These are phyloP conservation scores for Megalops cyprinoides DNA, from an alignment of 2,797 vertebrate genomes.

Conservation along the genomic window DNA sequence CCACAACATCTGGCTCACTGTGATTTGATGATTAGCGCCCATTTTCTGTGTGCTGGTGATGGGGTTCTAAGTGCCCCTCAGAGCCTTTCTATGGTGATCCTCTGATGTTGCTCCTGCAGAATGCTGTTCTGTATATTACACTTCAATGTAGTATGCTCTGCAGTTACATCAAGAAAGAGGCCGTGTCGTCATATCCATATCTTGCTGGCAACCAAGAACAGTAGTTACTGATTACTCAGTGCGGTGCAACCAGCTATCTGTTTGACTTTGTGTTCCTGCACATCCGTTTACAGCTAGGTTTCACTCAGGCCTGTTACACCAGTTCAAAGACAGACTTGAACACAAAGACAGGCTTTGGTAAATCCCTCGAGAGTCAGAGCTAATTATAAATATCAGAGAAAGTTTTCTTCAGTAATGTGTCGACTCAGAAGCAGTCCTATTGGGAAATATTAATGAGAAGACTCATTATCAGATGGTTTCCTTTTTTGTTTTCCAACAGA, in stretches of 20 bases:
- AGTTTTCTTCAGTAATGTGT: constrained; percentile 26
- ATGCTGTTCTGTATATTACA: too few relatives aligned
- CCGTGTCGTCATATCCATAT: not conserved
- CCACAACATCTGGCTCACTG: too few relatives aligned
- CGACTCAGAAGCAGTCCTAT: constrained; percentile 34
- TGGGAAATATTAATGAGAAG: constrained; percentile 66
- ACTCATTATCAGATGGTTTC: constrained; percentile 5
- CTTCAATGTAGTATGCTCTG: too few relatives aligned
- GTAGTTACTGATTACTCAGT: not conserved
- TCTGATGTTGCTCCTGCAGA: too few relatives aligned
- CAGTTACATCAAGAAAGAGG: not conserved
- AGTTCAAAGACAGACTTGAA: constrained; percentile 15
- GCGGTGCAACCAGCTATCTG: not conserved
- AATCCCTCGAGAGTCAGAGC: constrained; percentile 10
- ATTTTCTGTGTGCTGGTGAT: too few relatives aligned
- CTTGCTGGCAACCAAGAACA: not conserved
- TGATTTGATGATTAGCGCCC: too few relatives aligned
- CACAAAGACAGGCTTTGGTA: not conserved
- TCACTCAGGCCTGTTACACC: constrained; percentile 40
- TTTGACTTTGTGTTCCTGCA: not conserved
- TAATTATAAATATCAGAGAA: constrained; percentile 58
- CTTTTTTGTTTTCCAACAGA: constrained; percentile 24
- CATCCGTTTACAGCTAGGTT: not conserved
- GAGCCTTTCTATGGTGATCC: too few relatives aligned
- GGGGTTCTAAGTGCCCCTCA: too few relatives aligned